phyloP scores from a whole-genome alignment of 2,888 invertebrate genomes.

The Deladenus siricidicola region DNA sequence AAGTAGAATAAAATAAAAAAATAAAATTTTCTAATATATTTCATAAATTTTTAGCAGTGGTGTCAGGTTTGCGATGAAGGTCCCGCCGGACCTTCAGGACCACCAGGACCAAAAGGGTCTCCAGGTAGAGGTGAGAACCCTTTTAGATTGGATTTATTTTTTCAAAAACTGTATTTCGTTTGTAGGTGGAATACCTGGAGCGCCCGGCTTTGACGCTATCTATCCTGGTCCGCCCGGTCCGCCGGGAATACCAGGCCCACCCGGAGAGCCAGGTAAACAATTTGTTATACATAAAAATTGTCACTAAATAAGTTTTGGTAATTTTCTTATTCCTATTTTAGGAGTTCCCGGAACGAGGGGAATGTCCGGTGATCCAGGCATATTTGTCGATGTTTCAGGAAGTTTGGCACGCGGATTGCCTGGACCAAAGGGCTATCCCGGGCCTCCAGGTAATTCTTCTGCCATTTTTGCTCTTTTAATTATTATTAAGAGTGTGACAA shows the following conservation, averaged over 20 bases:
- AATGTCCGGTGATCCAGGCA: neutral
- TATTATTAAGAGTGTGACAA: no score
- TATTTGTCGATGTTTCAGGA: conserved; percentile 2
- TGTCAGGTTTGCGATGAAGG: conserved; percentile 2
- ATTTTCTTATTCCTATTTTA: no score
- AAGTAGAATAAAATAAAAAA: no score
- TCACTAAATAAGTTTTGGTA: no score
- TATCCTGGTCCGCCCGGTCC: conserved; percentile 19
- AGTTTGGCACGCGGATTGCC: neutral
- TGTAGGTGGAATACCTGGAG: conserved; percentile 13
- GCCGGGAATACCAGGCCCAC: conserved; percentile 12
- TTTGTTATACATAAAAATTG: neutral
- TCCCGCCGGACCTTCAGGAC: conserved; percentile 3
- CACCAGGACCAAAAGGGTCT: conserved; percentile 6
- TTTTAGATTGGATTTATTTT: no score
- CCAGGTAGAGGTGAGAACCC: conserved; percentile 9
- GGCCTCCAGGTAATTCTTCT: neutral
- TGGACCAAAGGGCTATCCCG: conserved; percentile 16
- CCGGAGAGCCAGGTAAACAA: neutral
- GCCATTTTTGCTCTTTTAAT: neutral
- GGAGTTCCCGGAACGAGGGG: conserved; percentile 2
- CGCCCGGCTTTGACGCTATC: conserved; percentile 4
- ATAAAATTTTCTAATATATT: no score
- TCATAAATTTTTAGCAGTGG: conserved; percentile 9
- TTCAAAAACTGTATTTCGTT: neutral